These are phyloP conservation scores for Naso thynnoides DNA, from an alignment of 2,797 vertebrate genomes.

Conservation along the genomic window DNA sequence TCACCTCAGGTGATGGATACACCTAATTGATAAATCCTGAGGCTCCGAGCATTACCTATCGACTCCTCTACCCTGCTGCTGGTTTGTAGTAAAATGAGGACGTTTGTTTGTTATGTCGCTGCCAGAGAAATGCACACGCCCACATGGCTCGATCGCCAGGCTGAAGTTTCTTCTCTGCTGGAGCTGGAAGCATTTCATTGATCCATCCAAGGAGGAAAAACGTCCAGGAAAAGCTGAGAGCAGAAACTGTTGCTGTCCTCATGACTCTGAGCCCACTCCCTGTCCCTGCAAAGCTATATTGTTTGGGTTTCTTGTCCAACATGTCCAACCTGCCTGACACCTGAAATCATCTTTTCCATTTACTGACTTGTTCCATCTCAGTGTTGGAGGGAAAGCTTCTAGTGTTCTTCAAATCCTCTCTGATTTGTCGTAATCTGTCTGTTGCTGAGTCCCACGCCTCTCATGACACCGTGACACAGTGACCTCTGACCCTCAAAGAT, in stretches of 20 bases:
- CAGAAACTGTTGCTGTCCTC: background rate
- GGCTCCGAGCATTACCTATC: too few relatives aligned
- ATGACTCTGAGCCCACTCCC: background rate
- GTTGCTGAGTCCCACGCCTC: constrained; percentile 6
- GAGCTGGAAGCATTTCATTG: background rate
- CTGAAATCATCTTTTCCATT: background rate
- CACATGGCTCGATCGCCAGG: background rate
- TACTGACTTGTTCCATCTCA: background rate
- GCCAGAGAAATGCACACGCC: constrained; percentile 19
- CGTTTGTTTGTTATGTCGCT: constrained; percentile 13
- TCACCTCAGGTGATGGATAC: constrained; percentile 23
- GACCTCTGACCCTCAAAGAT: constrained; percentile 36
- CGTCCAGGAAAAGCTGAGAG: constrained; percentile 21
- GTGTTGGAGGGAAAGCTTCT: background rate
- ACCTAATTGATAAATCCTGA: constrained; percentile 10
- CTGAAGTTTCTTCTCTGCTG: constrained; percentile 8
- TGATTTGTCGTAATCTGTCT: constrained; percentile 20
- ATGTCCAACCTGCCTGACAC: background rate
- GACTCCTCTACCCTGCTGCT: background rate
- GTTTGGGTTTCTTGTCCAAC: constrained; percentile 15
- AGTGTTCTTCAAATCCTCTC: constrained; percentile 26
- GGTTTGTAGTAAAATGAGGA: constrained; percentile 19
- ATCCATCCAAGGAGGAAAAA: background rate
- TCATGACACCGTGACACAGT: constrained; percentile 27
- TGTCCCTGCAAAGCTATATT: constrained; percentile 10